Evolutionary conservation across 2,113 vertebrate genomes (phyloP), one percentile per base, ranked within the genome.

Genomic region (Corapipo altera): DNA sequence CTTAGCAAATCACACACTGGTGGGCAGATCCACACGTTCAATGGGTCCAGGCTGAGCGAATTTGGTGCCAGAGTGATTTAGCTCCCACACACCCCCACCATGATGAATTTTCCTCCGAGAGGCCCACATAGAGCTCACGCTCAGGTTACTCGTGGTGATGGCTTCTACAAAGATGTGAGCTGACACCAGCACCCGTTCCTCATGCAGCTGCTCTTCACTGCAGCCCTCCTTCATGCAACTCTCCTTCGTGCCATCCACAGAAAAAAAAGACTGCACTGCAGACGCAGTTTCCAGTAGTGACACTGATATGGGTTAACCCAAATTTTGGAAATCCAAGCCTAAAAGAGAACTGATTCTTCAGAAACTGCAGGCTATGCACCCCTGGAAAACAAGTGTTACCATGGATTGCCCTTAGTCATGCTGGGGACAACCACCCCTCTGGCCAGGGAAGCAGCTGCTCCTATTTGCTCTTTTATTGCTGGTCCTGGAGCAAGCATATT

Each of bases 121-220:
- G 54, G 41, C 33, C 72, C 12, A 7, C 3, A 66, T 59, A 57
- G 91, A 76, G 54, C 70, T 81, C 69, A 27, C 2, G 10, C 85
- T 94, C 55, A 75, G 77, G 32, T 39, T 82, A 76, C 35, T 86
- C 1, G 6, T 65, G 80, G 41, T 92, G 76, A 46, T 52, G 77
- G 35, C 46, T 66, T 65, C 91, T 67, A n/a, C 3, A 9, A 43
- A 86, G 77, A 62, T 59, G 37, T 69, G 77, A 94, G 78, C 73
- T 92, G 86, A 48, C 70, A 89, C 37, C 75, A 87, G 70, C 85
- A 85, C 66, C 74, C 33, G 1, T 65, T 85, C 26, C 90, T 76
- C 2, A 0, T 48, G 54, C 49, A 65, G 66, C 73, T 92, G 49
- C 79, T 74, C 69, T 76, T 7, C 39, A 12, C 61, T 43, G 67